phyloP scores from a whole-genome alignment of 2,797 vertebrate genomes.

The Eptatretus atami region DNA sequence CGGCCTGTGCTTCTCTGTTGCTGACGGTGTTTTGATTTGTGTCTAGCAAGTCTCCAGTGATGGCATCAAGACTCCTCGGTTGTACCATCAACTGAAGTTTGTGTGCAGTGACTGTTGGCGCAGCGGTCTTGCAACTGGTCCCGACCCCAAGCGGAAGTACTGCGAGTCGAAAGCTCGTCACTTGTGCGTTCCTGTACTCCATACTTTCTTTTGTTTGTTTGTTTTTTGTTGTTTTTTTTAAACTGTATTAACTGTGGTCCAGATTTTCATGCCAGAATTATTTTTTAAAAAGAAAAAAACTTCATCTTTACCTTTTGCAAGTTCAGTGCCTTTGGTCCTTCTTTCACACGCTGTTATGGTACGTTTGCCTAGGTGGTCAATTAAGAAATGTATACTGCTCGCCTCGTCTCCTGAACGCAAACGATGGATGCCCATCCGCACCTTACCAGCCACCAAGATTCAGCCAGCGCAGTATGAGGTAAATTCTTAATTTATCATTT shows the following conservation, averaged over 20 bases:
- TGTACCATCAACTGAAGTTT: conserved; percentile 71
- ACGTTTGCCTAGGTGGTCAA: conserved; percentile 38
- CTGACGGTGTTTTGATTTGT: not conserved
- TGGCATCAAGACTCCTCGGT: not conserved
- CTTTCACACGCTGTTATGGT: not conserved
- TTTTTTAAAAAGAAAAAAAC: too few relatives aligned
- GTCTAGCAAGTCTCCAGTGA: not conserved
- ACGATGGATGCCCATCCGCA: conserved; percentile 67
- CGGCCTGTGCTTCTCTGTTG: not conserved
- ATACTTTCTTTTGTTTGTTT: too few relatives aligned
- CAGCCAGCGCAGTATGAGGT: conserved; percentile 92
- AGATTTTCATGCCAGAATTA: too few relatives aligned
- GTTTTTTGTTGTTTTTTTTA: too few relatives aligned
- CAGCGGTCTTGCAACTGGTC: conserved; percentile 65
- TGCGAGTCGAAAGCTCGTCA: conserved; percentile 85
- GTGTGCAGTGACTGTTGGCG: conserved; percentile 78
- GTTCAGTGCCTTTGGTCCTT: too few relatives aligned
- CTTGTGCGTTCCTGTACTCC: conserved; percentile 27
- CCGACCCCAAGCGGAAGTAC: conserved; percentile 83
- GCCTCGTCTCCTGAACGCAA: conserved; percentile 62
- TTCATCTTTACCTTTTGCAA: too few relatives aligned
- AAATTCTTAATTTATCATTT: conserved; percentile 8
- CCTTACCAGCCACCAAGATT: conserved; percentile 78
- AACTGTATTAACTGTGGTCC: too few relatives aligned
- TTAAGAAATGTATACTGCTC: conserved; percentile 55